A percentile compares a stretch with the other conserved stretches of the same genome.
Evolutionary conservation across 2,797 vertebrate genomes (phyloP).

Genomic region (Spinibarbus caldwelli): DNA sequence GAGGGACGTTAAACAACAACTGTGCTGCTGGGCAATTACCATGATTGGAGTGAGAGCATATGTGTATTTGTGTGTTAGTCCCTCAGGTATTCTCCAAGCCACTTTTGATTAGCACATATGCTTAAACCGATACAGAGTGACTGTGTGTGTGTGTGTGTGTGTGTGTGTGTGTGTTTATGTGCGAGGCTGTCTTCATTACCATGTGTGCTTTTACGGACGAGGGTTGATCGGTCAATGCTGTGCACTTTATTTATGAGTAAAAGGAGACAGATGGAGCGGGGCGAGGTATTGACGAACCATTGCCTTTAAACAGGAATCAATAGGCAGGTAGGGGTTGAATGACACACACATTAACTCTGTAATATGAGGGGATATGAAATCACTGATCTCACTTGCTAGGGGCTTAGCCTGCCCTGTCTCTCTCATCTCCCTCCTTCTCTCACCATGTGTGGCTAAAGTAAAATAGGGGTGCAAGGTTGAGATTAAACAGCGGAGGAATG

Average conservation of each 20-base stretch:
- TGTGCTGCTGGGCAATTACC: slow-evolving; percentile 76
- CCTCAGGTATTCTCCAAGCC: slow-evolving; percentile 41
- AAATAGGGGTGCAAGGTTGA: background rate
- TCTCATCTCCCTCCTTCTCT: slow-evolving; percentile 9
- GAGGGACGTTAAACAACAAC: slow-evolving; percentile 78
- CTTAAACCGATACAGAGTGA: slow-evolving; percentile 35
- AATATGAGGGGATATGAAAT: slow-evolving; percentile 77
- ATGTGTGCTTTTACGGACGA: slow-evolving; percentile 93
- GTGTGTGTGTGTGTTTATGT: slow-evolving; percentile 30
- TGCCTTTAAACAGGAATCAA: slow-evolving; percentile 88
- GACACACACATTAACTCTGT: slow-evolving; percentile 76
- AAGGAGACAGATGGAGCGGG: slow-evolving; percentile 91
- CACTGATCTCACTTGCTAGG: slow-evolving; percentile 56
- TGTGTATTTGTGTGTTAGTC: slow-evolving; percentile 39
- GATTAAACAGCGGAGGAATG: slow-evolving; percentile 16
- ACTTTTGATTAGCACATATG: slow-evolving; percentile 59
- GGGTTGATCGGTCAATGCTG: slow-evolving; percentile 88
- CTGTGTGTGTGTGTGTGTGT: slow-evolving; percentile 4
- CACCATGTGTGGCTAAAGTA: background rate
- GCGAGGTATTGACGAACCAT: slow-evolving; percentile 90
- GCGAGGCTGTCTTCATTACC: slow-evolving; percentile 87
- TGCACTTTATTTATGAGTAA: slow-evolving; percentile 98
- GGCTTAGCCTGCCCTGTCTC: slow-evolving; percentile 24
- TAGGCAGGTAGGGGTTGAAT: slow-evolving; percentile 73
- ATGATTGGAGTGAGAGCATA: slow-evolving; percentile 76